Base-by-base conservation (phyloP, 1,140 invertebrate genomes). In the Microvelia longipes region DNA sequence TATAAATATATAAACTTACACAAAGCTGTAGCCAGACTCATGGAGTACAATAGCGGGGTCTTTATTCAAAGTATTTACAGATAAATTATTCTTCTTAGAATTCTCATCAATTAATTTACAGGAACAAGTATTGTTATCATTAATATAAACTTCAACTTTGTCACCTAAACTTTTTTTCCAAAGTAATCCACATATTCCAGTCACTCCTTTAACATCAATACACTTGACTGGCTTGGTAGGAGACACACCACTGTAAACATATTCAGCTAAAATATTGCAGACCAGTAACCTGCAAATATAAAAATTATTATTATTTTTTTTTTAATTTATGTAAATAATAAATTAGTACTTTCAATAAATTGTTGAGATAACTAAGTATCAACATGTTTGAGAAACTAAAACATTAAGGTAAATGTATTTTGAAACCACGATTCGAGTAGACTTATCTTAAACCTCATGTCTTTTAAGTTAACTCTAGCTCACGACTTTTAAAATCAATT, bases 181-280 rank as follows among this genome's bases (percentile, higher is more conserved):
- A 0, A 70, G 24, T 5, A 72, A 35, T 25, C 65, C 71, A 50
- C 24, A 64, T 28, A 63, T 61, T n/a, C 66, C 69, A 24, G 65
- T 24, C 0, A n/a, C 63, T 27, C 68, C 66, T 5, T 69, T 15
- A 25, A 68, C 30, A 30, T 72, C 71, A 27, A 69, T 29, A 28
- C 71, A 72, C 29, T 67, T 69, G 15, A 72, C 60, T 28, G 68
- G 66, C 1, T 65, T 68, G 24, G 24, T 61, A 80, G 29, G 50
- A 1, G 66, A 66, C 19, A 24, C 28, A 29, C 66, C 64, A 30
- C 69, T 72, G 5, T 67, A 13, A 5, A 72, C 66, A 27, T 69
- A 69, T 24, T 62, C 28, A 1, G 50, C 5, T 61, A 72, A 66
- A 25, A 70, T 35, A 29, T n/a, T 19, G 5, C 15, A 64, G 25